phyloP scores from a whole-genome alignment of 2,888 invertebrate genomes.

The Pseudoips prasinana region DNA sequence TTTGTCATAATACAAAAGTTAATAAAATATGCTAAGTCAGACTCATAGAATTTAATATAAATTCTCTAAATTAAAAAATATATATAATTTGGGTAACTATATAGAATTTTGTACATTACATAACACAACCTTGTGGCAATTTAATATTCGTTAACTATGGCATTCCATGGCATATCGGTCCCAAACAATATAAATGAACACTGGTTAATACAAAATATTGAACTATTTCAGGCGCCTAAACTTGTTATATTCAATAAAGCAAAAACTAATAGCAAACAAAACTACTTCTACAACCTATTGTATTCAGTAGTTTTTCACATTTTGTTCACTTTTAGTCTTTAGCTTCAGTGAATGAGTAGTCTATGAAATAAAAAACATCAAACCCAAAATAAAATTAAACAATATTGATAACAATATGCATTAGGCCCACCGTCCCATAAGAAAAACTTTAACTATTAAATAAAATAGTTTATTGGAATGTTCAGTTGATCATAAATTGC shows the following conservation, averaged over 20 bases:
- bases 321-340: no score
- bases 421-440: conserved; percentile 2
- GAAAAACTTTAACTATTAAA: no score
- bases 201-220: conserved; percentile 33
- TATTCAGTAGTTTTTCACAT: no score
- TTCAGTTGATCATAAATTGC: conserved; percentile 44
- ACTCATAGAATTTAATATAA: conserved; percentile 78
- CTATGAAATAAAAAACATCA: neutral
- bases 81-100: conserved; percentile 72
- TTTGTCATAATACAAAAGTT: conserved; percentile 64
- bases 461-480: no score
- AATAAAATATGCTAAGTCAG: conserved; percentile 68
- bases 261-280: conserved; percentile 6
- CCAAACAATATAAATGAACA: conserved; percentile 17
- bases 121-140: conserved; percentile 78
- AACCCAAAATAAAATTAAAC: neutral
- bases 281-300: no score
- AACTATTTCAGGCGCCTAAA: conserved; percentile 42
- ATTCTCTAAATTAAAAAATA: conserved; percentile 62
- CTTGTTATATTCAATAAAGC: conserved; percentile 4
- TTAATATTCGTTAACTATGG: conserved; percentile 60
- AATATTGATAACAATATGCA: neutral
- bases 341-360: no score
- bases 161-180: conserved; percentile 50
- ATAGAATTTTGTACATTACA: conserved; percentile 68